Conservation (phyloP, 2,797 vertebrate genomes). For the Coregonus suidteri region DNA sequence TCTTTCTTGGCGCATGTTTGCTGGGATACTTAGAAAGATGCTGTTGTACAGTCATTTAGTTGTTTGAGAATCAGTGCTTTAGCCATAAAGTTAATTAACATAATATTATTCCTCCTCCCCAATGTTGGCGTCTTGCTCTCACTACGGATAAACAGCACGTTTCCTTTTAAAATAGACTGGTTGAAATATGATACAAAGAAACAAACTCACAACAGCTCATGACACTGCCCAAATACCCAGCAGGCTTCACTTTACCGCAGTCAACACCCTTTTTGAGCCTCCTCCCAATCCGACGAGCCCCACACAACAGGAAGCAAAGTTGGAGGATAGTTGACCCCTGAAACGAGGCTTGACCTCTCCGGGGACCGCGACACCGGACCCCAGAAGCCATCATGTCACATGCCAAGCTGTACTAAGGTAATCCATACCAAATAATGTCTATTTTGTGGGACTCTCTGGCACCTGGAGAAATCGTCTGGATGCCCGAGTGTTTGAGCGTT, state of each 20-base stretch:
- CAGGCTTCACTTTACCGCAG: no score
- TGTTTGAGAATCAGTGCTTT: neutral
- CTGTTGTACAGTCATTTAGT: neutral
- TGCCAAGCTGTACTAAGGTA: constrained; percentile 6
- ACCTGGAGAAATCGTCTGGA: no score
- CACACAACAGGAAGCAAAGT: neutral
- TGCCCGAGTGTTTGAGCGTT: neutral
- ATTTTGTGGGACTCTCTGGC: neutral
- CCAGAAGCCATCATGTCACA: constrained; percentile 1
- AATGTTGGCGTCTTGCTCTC: neutral
- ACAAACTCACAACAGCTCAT: neutral
- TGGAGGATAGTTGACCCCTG: neutral
- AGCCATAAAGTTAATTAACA: neutral
- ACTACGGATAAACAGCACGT: neutral
- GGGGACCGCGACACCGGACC: constrained; percentile 22
- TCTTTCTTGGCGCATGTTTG: neutral
- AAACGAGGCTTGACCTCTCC: neutral
- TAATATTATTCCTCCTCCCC: neutral
- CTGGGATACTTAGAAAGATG: neutral
- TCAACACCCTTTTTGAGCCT: no score
- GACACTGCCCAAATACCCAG: no score
- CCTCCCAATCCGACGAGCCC: no score
- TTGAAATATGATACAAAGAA: neutral
- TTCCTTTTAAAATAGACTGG: neutral
- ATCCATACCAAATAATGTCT: neutral